These are phyloP conservation scores for Megalopta genalis DNA, from an alignment of 1,140 invertebrate genomes.

Conservation along the genomic window DNA sequence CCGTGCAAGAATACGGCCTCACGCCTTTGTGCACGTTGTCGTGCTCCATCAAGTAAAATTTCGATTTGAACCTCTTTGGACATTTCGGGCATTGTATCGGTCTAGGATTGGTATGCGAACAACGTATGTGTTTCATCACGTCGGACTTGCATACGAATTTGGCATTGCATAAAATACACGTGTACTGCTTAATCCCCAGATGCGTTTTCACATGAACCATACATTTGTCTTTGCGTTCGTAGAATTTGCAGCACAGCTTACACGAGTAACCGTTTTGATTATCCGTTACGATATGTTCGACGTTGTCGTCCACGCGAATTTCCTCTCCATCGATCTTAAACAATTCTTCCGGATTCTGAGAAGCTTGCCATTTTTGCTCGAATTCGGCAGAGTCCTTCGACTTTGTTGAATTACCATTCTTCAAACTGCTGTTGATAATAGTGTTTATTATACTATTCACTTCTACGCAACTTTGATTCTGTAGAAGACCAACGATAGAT, in stretches of 20 bases:
- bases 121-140: constrained; percentile 79
- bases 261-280: constrained; percentile 74
- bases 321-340: constrained; percentile 78
- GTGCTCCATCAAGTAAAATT: constrained; percentile 78
- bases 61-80: constrained; percentile 78
- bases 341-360: constrained; percentile 75
- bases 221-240: constrained; percentile 77
- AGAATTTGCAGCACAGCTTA: constrained; percentile 75
- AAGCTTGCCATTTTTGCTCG: constrained; percentile 63
- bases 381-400: constrained; percentile 70
- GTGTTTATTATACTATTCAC: constrained; percentile 72
- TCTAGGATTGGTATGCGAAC: constrained; percentile 78
- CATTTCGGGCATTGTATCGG: constrained; percentile 78
- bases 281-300: constrained; percentile 70
- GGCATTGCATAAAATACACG: constrained; percentile 84
- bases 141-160: constrained; percentile 79
- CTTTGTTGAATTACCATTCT: constrained; percentile 59
- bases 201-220: constrained; percentile 86
- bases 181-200: constrained; percentile 85
- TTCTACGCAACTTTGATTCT: constrained; percentile 70
- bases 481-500: constrained; percentile 71
- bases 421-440: constrained; percentile 64
- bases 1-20: constrained; percentile 75
- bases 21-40: constrained; percentile 78
- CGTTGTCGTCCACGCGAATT: constrained; percentile 77